Conservation (phyloP, 2,113 vertebrate species). For the Hiodon tergisus region DNA sequence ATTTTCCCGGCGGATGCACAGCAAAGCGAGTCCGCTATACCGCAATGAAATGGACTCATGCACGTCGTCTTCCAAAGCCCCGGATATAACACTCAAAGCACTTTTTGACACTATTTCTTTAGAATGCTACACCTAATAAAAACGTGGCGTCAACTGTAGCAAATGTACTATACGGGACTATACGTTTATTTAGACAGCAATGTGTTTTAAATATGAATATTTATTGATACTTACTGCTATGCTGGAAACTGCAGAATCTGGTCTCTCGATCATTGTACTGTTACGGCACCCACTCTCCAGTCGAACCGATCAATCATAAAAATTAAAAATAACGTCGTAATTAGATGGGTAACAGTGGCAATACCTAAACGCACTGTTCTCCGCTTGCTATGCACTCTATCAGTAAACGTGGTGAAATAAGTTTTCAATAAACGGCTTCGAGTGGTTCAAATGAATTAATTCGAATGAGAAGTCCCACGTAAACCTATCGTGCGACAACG, state of each 20-base stretch:
- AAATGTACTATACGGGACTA: not conserved
- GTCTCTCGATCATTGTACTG: conserved; percentile 65
- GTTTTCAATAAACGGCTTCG: too few species aligned
- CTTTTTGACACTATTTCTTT: not conserved
- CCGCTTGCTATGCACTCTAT: not conserved
- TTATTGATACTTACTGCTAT: conserved; percentile 60
- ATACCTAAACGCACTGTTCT: not conserved
- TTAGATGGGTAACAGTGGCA: not conserved
- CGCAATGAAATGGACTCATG: too few species aligned
- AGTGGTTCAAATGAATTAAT: not conserved
- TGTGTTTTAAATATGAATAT: not conserved
- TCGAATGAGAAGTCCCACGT: not conserved
- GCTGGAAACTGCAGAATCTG: conserved; percentile 62
- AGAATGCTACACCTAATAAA: not conserved
- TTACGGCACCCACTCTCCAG: conserved; percentile 50
- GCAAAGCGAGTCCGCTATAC: too few species aligned
- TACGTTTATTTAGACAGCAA: not conserved
- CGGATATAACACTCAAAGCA: not conserved
- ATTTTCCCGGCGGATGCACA: too few species aligned
- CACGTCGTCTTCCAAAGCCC: not conserved
- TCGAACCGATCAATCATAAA: conserved; percentile 11
- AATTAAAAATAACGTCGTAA: not conserved
- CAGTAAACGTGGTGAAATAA: not conserved
- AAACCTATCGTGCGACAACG: not conserved
- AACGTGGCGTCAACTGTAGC: too few species aligned